Evolutionary conservation across 2,797 vertebrate species (phyloP).

Genomic region (Thunnus albacares): DNA sequence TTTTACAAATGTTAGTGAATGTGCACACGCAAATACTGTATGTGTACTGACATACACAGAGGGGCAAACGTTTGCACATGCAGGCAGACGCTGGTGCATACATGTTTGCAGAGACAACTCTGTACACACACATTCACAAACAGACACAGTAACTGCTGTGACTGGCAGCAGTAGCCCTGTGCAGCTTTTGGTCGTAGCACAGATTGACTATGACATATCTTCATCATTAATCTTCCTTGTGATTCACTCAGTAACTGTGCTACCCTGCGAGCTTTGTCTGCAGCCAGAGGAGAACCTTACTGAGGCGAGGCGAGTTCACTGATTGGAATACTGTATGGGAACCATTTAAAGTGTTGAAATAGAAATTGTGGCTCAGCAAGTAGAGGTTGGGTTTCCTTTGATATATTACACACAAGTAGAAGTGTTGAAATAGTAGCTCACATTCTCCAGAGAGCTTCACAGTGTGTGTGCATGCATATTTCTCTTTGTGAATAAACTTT

Average conservation of each 20-base stretch:
- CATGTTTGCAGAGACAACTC: constrained; percentile 45
- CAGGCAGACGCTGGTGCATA: not conserved
- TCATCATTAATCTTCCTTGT: constrained; percentile 53
- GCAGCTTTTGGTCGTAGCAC: constrained; percentile 43
- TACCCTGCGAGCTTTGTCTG: constrained; percentile 21
- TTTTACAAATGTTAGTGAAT: constrained; percentile 34
- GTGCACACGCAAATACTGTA: constrained; percentile 14
- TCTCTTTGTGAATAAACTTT: constrained; percentile 23
- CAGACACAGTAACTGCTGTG: constrained; percentile 9
- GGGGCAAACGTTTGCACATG: constrained; percentile 38
- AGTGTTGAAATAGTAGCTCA: not conserved
- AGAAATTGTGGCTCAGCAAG: constrained; percentile 13
- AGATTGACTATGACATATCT: constrained; percentile 62
- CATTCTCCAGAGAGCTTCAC: not conserved
- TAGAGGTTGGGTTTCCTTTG: constrained; percentile 21
- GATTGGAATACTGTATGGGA: constrained; percentile 24
- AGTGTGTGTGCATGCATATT: constrained; percentile 7
- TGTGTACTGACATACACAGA: constrained; percentile 14
- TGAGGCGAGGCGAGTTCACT: constrained; percentile 5
- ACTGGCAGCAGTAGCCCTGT: constrained; percentile 35
- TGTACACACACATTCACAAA: not conserved
- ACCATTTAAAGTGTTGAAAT: not conserved
- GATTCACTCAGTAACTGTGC: constrained; percentile 55
- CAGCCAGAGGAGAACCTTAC: constrained; percentile 33
- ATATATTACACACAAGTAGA: not conserved